Conservation (phyloP, 2,113 vertebrate species). For the Peucedramus taeniatus region DNA sequence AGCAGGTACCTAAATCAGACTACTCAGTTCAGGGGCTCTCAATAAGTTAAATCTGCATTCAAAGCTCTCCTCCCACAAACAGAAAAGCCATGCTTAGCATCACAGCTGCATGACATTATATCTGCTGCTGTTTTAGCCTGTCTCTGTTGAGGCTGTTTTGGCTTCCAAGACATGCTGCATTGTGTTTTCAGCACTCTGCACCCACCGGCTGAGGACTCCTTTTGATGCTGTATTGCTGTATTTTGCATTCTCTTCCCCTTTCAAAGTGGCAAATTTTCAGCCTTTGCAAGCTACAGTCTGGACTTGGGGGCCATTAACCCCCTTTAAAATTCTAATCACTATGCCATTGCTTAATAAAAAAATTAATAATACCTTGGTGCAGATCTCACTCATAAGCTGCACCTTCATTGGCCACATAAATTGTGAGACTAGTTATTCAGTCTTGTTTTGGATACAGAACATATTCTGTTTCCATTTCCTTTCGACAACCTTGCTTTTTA, state of each 20-base stretch:
- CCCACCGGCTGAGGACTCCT: not conserved
- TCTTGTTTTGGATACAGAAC: not conserved
- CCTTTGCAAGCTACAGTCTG: not conserved
- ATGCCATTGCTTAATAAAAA: not conserved
- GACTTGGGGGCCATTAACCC: not conserved
- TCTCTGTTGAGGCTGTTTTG: not conserved
- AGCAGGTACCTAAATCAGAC: not conserved
- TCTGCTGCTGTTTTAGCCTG: not conserved
- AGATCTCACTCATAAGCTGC: not conserved
- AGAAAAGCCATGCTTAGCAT: not conserved
- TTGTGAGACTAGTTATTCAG: not conserved
- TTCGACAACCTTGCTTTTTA: not conserved
- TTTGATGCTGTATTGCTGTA: fast-evolving
- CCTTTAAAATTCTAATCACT: not conserved
- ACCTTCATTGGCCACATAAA: not conserved
- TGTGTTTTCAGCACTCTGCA: not conserved
- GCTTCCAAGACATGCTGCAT: fast-evolving
- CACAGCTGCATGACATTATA: not conserved
- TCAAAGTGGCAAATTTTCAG: not conserved
- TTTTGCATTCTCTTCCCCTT: not conserved
- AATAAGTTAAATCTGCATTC: not conserved
- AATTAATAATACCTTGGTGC: not conserved
- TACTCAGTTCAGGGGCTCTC: not conserved
- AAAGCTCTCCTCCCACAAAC: not conserved
- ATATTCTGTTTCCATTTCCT: not conserved